Conservation (phyloP, 2,797 vertebrate species). For the Phoebastria nigripes region DNA sequence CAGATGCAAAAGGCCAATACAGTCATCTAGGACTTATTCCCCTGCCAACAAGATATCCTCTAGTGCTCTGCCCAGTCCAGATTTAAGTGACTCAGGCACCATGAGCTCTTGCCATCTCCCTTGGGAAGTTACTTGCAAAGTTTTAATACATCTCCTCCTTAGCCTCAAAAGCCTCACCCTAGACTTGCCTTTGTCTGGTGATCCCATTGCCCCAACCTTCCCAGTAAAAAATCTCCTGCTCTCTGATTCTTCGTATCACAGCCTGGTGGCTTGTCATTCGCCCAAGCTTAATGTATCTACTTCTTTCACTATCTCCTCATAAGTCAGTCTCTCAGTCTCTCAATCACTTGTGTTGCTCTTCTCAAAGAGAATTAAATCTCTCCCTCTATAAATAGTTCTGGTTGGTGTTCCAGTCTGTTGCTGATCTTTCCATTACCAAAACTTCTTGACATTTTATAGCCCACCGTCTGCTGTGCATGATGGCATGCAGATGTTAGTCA, state of each 20-base stretch:
- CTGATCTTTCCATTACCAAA: conserved; percentile 56
- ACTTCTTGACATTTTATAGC: conserved; percentile 38
- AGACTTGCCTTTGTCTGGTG: neutral
- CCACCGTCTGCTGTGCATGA: conserved; percentile 35
- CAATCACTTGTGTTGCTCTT: neutral
- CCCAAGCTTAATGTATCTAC: neutral
- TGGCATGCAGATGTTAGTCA: conserved; percentile 51
- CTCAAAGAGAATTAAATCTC: conserved; percentile 2
- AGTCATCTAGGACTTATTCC: neutral
- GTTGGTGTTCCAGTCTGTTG: conserved; percentile 7
- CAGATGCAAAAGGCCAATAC: neutral
- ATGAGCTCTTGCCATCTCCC: neutral
- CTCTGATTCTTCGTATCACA: neutral
- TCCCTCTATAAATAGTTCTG: conserved; percentile 30
- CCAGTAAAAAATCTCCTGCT: neutral
- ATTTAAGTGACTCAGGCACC: neutral
- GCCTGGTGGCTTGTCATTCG: neutral
- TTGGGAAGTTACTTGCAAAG: neutral
- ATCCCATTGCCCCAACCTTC: neutral
- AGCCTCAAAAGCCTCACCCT: neutral
- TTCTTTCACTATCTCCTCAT: neutral
- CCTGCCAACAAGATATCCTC: neutral
- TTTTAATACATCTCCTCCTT: neutral
- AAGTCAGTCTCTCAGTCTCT: conserved; percentile 20
- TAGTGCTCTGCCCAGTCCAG: neutral